Evolutionary conservation across 2,797 vertebrate genomes (phyloP), one percentile per base, ranked within the genome.

Genomic region (Psittacula echo): DNA sequence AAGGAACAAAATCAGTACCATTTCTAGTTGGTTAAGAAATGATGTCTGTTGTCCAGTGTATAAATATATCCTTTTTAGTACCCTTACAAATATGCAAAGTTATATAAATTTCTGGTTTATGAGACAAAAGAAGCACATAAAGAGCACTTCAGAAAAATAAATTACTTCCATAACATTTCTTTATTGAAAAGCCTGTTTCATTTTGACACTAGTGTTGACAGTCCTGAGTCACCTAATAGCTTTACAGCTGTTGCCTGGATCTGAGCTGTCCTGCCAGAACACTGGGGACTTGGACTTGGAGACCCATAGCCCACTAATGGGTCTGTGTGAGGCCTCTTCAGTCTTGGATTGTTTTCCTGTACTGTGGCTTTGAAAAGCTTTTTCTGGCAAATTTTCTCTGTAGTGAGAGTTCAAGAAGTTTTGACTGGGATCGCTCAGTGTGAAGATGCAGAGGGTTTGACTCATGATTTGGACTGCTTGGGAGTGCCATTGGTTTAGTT

Each of bases 151-250:
- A 60, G 34, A 10, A 5, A 9, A 61, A 61, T 76, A 44, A 68
- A 23, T 9, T 7, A 8, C 27, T 68, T 84, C 30, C 21, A 14
- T 76, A n/a, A 30, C 21, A 47, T 72, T 93, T 73, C 20, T 75
- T 61, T 76, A 10, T 90, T 68, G 51, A 71, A 21, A 47, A 82
- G 47, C 23, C 58, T 56, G 27, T 45, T 90, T 92, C 9, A 22
- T 91, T 89, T 79, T 65, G 71, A 34, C 85, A 39, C 47, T 81
- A 5, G 32, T 22, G 71, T 76, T 88, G 91, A 64, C 73, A 76
- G 90, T 82, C 64, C 80, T 90, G 76, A 87, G 85, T 91, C 80
- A 82, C 61, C 60, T 90, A 54, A 27, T 70, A 62, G 80, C 42
- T 23, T 84, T 90, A 37, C 66, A 86, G 81, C 86, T 89, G 83